These are phyloP conservation scores for Coranthus polyacanthus DNA, from an alignment of 2,797 vertebrate genomes.

Conservation along the genomic window DNA sequence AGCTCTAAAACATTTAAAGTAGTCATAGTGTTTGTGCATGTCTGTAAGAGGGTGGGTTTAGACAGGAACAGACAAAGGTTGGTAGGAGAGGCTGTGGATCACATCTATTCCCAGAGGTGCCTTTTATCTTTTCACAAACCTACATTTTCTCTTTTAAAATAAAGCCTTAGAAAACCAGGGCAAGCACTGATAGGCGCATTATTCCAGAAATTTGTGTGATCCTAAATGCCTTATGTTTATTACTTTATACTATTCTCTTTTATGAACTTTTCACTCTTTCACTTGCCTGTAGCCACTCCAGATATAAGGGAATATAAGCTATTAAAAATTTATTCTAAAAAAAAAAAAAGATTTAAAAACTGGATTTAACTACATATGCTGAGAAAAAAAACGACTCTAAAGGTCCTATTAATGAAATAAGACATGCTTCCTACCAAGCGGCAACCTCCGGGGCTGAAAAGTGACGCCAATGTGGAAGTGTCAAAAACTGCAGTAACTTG, in stretches of 20 bases:
- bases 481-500: too few relatives aligned
- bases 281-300: constrained; percentile 20
- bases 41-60: neutral
- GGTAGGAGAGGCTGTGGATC: constrained; percentile 13
- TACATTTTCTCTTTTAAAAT: constrained; percentile 47
- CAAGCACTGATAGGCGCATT: constrained; percentile 34
- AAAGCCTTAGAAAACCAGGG: constrained; percentile 37
- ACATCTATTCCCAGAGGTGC: constrained; percentile 25
- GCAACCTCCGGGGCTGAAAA: too few relatives aligned
- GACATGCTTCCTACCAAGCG: neutral
- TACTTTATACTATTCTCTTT: constrained; percentile 15
- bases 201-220: constrained; percentile 33
- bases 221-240: constrained; percentile 13
- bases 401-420: constrained; percentile 24
- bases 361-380: neutral
- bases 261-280: constrained; percentile 11
- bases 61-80: constrained; percentile 5
- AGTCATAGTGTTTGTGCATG: neutral
- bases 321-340: constrained; percentile 43
- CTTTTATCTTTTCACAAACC: constrained; percentile 52
- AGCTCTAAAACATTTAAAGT: neutral
- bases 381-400: constrained; percentile 5
- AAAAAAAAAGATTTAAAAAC: constrained; percentile 21
- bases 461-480: too few relatives aligned
- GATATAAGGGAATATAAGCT: constrained; percentile 38